Evolutionary conservation across 2,797 vertebrate genomes (phyloP).

Genomic region (Cossypha heuglini): DNA sequence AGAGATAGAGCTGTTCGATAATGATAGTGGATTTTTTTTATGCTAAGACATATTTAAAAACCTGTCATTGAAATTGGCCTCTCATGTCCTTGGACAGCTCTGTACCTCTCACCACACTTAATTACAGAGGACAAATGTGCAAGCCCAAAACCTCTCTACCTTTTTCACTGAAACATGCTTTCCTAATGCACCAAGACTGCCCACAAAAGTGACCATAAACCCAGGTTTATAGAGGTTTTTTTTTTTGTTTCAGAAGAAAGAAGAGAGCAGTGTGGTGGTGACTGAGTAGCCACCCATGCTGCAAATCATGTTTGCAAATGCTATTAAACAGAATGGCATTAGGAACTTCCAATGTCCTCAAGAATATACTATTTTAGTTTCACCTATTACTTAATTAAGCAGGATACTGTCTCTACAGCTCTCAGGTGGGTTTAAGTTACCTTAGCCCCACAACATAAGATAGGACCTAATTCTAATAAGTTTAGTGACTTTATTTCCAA

Average conservation of each 20-base stretch:
- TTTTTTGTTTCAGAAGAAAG: background rate
- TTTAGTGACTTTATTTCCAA: background rate
- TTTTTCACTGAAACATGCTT: background rate
- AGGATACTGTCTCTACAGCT: background rate
- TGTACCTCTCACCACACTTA: background rate
- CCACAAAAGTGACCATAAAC: background rate
- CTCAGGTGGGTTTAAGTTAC: background rate
- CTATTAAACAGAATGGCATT: background rate
- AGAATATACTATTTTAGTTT: background rate
- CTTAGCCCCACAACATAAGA: background rate
- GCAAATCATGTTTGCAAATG: background rate
- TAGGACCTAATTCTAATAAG: background rate
- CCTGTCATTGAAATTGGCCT: background rate
- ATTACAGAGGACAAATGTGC: background rate
- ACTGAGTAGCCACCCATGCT: background rate
- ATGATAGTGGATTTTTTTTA: background rate
- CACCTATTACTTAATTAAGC: background rate
- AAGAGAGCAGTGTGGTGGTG: background rate
- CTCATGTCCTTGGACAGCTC: background rate
- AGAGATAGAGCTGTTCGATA: background rate
- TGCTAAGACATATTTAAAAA: background rate
- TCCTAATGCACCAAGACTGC: background rate
- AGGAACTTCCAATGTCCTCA: background rate
- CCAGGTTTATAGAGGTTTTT: background rate
- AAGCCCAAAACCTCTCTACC: background rate